phyloP scores from a whole-genome alignment of 1,140 invertebrate species.

The Drosophila navojoa region DNA sequence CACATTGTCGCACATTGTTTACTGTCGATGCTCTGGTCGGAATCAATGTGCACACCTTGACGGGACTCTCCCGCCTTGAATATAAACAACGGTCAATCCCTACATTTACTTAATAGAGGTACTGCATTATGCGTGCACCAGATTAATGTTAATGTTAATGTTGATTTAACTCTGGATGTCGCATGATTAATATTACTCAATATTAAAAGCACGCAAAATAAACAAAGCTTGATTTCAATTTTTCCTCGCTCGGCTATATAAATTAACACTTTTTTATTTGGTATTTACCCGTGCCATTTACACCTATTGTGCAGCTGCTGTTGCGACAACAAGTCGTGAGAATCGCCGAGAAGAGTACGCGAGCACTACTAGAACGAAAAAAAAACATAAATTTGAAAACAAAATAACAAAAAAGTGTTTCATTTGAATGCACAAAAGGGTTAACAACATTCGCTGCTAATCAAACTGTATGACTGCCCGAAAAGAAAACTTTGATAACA shows the following conservation, averaged over 20 bases:
- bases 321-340: constrained; percentile 1
- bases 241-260: constrained; percentile 7
- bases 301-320: constrained; percentile 43
- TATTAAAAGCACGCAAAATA: constrained; percentile 54
- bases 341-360: constrained; percentile 7
- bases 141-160: constrained; percentile 8
- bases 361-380: constrained; percentile 1
- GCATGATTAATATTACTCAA: constrained; percentile 72
- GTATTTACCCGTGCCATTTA: constrained; percentile 55
- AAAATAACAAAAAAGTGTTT: constrained; percentile 43
- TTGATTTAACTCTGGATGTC: constrained; percentile 27
- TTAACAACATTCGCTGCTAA: constrained; percentile 34
- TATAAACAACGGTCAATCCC: neutral
- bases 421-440: constrained; percentile 58
- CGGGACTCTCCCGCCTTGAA: constrained; percentile 7
- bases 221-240: constrained; percentile 37
- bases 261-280: constrained; percentile 67
- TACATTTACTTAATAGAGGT: constrained; percentile 49
- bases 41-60: constrained; percentile 5
- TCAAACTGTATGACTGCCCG: constrained; percentile 37
- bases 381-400: neutral
- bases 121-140: neutral
- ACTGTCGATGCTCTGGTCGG: neutral
- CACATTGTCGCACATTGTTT: neutral
- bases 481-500: constrained; percentile 53